phyloP scores from a whole-genome alignment of 1,140 invertebrate genomes.

The Drosophila azteca region DNA sequence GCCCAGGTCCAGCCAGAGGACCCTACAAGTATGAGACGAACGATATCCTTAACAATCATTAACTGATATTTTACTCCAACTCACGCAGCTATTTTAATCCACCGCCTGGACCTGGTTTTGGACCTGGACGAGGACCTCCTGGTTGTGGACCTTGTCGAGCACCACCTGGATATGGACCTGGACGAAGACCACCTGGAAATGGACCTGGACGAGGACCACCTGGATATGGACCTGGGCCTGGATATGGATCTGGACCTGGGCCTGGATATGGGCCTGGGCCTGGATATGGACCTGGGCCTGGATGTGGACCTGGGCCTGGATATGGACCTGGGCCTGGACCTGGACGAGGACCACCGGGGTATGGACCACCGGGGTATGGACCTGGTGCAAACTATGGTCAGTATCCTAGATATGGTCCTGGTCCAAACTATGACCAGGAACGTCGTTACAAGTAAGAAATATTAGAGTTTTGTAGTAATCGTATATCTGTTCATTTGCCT shows the following conservation, averaged over 20 bases:
- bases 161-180: slow-evolving; percentile 9
- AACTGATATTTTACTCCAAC: neutral
- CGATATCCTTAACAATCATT: neutral
- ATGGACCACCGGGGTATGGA: no score
- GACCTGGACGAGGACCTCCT: neutral
- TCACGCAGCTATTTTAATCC: slow-evolving; percentile 7
- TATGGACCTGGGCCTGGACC: no score
- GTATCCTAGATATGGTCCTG: no score
- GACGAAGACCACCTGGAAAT: neutral
- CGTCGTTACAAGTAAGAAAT: no score
- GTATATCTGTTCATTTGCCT: no score
- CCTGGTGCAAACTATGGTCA: neutral
- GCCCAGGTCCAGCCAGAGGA: neutral
- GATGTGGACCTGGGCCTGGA: slow-evolving; percentile 10
- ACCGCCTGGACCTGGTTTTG: slow-evolving; percentile 9
- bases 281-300: neutral
- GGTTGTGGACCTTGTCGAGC: neutral
- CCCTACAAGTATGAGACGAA: neutral
- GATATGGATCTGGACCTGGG: neutral
- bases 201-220: no score
- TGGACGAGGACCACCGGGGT: no score
- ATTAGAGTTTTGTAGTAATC: no score
- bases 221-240: neutral
- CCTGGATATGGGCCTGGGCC: neutral
- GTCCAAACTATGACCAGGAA: no score